These are phyloP conservation scores for Oncorhynchus mykiss DNA, from an alignment of 2,113 vertebrate species.

Conservation along the genomic window DNA sequence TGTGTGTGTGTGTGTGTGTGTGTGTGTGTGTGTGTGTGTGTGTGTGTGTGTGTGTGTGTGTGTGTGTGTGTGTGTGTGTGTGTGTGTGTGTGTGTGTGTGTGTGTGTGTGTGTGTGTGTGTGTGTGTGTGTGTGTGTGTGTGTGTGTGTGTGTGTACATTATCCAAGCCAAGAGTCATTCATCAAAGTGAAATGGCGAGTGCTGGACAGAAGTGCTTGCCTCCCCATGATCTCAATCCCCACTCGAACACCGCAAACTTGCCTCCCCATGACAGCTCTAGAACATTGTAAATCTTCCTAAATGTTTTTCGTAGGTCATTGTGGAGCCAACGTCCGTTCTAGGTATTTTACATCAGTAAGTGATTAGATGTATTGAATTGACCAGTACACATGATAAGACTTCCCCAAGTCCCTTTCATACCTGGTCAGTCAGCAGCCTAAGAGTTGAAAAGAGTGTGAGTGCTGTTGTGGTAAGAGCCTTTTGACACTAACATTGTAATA, in stretches of 20 bases:
- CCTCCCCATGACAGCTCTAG: neutral
- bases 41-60: no score
- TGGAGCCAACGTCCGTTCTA: neutral
- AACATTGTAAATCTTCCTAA: neutral
- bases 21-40: no score
- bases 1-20: no score
- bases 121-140: constrained; percentile 7
- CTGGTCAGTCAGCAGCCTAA: neutral
- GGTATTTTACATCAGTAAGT: neutral
- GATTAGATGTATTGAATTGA: neutral
- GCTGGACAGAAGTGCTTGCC: neutral
- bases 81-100: no score
- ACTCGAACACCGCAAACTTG: neutral
- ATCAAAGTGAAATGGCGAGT: neutral
- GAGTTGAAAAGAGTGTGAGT: no score
- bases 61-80: neutral
- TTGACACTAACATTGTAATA: no score
- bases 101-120: no score
- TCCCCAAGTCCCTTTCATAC: neutral
- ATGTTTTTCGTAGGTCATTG: neutral
- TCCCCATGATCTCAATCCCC: neutral
- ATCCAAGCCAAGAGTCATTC: neutral
- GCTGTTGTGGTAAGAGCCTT: no score
- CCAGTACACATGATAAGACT: neutral
- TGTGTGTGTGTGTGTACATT: neutral